Evolutionary conservation across 2,888 invertebrate genomes (phyloP).

Genomic region (Gastrophysa polygoni): DNA sequence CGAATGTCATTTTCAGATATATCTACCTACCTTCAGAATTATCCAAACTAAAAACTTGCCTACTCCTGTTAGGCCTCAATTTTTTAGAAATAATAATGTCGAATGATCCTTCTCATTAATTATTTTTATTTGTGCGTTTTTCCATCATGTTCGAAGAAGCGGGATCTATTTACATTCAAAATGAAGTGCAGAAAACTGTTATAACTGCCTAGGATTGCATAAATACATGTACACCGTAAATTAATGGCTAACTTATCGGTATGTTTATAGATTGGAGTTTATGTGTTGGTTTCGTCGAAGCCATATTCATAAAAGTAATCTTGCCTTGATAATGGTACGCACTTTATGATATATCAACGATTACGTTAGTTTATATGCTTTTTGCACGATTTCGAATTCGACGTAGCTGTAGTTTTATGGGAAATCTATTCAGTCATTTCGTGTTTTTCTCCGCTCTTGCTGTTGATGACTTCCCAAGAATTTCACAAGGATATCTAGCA

Average conservation of each 20-base stretch:
- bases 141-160: conserved; percentile 19
- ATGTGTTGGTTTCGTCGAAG: conserved; percentile 36
- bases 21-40: conserved; percentile 31
- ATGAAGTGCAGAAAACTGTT: conserved; percentile 33
- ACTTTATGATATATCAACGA: not conserved
- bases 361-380: not conserved
- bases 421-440: not conserved
- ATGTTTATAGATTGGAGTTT: conserved; percentile 38
- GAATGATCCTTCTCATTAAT: conserved; percentile 35
- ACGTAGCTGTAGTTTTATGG: not conserved
- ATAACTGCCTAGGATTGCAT: conserved; percentile 30
- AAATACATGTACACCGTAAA: conserved; percentile 30
- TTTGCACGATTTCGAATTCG: not conserved
- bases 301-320: conserved; percentile 39
- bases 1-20: too few relatives aligned
- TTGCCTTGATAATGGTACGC: conserved; percentile 3
- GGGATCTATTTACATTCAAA: conserved; percentile 32
- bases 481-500: not conserved
- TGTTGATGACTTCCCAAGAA: not conserved
- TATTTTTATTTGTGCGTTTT: conserved; percentile 29
- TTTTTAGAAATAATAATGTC: conserved; percentile 29
- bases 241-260: conserved; percentile 31
- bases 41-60: conserved; percentile 26
- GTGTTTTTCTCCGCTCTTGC: not conserved
- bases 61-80: conserved; percentile 17